These are phyloP conservation scores for Crotalus horridus DNA, from an alignment of 2,113 vertebrate genomes.

Conservation along the genomic window DNA sequence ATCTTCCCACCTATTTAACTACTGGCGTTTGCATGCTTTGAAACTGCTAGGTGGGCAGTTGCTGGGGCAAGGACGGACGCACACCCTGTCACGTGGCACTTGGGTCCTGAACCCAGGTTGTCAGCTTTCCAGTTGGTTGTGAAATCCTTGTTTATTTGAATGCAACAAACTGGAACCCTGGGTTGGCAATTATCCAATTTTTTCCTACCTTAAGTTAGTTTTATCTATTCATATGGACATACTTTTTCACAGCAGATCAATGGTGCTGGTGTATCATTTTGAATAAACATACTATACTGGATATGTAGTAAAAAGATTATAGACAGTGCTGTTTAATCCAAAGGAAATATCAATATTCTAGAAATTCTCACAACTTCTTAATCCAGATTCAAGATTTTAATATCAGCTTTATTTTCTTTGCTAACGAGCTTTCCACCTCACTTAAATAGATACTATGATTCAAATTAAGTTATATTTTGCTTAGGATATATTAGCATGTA, in stretches of 20 bases:
- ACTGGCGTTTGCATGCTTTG: background rate
- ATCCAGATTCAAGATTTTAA: background rate
- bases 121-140: background rate
- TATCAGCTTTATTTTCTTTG: background rate
- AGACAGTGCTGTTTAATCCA: background rate
- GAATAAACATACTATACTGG: background rate
- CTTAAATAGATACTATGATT: background rate
- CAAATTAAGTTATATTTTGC: background rate
- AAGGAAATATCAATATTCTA: background rate
- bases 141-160: background rate
- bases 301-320: background rate
- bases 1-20: background rate
- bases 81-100: background rate
- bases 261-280: background rate
- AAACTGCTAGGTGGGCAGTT: background rate
- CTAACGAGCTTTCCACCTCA: background rate
- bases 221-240: background rate
- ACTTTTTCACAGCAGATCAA: background rate
- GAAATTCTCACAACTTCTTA: background rate
- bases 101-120: background rate
- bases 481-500: background rate
- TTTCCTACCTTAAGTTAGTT: background rate
- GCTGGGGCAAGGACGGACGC: background rate
- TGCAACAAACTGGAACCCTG: background rate
- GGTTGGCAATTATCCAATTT: background rate